Base-by-base conservation (phyloP, 2,113 vertebrate species). In the Toxotes jaculatrix region DNA sequence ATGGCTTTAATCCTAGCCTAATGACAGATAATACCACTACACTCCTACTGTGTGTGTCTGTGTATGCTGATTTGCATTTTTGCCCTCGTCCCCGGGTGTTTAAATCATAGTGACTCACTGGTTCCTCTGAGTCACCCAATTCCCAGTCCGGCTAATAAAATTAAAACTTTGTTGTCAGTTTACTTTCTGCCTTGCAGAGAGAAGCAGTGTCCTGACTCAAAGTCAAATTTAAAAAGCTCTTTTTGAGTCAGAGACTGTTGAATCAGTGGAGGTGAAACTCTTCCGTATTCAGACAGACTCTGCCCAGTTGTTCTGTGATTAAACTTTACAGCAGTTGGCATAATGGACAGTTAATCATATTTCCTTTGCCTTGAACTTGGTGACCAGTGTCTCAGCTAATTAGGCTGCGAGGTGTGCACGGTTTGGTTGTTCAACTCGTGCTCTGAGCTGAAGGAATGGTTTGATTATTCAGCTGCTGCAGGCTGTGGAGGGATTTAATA, bases 1-100 rank as follows among this genome's bases (percentile, higher is more conserved):
- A 82, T 72, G 42, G 83, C 81, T 90, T 86, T 85, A 87, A 89
- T 89, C 79, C 79, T 3, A 34, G 53, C 23, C 21, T 88, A 90
- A 89, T 92, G 85, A 89, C 69, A 77, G 80, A 88, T 88, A 79
- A 88, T 86, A 38, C 76, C 59, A 9, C 79, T 0, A 2, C 74
- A 65, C 74, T 63, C 43, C 38, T 14, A n/a, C 76, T 47, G 47
- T 64, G n/a, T 14, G 57, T 49, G 21, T 55, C 36, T 64, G n/a
- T 14, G 57, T 49, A 43, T 42, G 36, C 43, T 57, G 31, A 83
- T 80, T 67, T 69, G 56, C 67, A 73, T 79, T 88, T 79, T 77
- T 19, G 1, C 5, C 21, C 34, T 49, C 4, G 7, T 63, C 38
- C 31, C 68, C 42, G 45, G 43, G 59, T 51, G 21, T 74, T 75